These are phyloP conservation scores for Parnassius mnemosyne DNA, from an alignment of 2,888 invertebrate species.

Conservation along the genomic window DNA sequence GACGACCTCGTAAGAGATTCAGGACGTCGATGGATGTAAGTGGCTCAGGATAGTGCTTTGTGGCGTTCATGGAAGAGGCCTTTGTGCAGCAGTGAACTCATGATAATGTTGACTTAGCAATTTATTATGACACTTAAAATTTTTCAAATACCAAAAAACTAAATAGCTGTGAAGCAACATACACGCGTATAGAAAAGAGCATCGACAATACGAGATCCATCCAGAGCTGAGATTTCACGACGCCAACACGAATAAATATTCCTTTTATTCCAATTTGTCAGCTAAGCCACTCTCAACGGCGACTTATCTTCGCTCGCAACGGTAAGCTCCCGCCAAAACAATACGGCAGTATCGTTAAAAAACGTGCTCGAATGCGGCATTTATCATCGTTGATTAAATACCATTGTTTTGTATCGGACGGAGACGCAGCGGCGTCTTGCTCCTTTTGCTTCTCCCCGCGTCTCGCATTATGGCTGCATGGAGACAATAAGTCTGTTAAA, in stretches of 20 bases:
- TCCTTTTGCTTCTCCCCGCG: constrained; percentile 69
- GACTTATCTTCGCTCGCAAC: constrained; percentile 76
- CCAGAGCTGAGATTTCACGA: constrained; percentile 37
- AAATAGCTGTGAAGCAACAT: constrained; percentile 3
- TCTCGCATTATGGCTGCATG: constrained; percentile 72
- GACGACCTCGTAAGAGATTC: no score
- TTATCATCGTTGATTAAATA: constrained; percentile 81
- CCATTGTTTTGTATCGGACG: constrained; percentile 79
- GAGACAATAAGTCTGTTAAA: constrained; percentile 81
- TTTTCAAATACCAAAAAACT: constrained; percentile 32
- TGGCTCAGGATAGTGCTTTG: no score
- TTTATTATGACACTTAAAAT: no score
- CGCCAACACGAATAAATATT: constrained; percentile 76
- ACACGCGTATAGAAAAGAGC: background rate
- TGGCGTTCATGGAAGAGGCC: no score
- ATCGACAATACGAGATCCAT: constrained; percentile 33
- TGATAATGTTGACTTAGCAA: no score
- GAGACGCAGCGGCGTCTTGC: constrained; percentile 57
- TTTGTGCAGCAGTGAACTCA: no score
- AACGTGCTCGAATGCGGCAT: constrained; percentile 79
- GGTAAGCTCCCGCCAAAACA: constrained; percentile 80
- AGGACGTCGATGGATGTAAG: no score
- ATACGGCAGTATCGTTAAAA: constrained; percentile 79
- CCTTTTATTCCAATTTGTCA: constrained; percentile 81
- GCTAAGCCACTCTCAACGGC: constrained; percentile 77